Conservation (phyloP, 2,113 vertebrate species). For the Saiga tatarica region DNA sequence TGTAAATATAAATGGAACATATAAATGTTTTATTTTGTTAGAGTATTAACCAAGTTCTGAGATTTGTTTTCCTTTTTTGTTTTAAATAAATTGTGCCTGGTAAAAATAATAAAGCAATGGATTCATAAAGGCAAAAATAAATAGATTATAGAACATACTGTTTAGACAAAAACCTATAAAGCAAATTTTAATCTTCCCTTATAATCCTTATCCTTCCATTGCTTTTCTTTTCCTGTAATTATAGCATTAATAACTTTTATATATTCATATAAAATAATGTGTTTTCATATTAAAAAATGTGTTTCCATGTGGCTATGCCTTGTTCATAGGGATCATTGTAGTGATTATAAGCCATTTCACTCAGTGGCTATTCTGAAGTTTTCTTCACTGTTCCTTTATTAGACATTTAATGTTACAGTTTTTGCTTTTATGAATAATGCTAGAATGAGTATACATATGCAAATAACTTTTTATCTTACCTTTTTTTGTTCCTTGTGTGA, state of each 20-base stretch:
- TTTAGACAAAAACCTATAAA: background rate
- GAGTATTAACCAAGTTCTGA: background rate
- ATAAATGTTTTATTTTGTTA: background rate
- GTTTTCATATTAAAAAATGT: background rate
- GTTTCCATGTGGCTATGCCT: background rate
- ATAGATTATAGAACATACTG: background rate
- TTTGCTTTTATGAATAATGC: conserved; percentile 26
- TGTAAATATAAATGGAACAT: background rate
- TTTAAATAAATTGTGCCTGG: background rate
- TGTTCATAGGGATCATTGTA: background rate
- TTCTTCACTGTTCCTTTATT: background rate
- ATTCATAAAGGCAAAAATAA: background rate
- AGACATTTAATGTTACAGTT: background rate
- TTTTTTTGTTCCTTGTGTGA: background rate
- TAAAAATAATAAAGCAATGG: background rate
- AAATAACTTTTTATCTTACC: background rate
- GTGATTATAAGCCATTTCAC: background rate
- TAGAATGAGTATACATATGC: background rate
- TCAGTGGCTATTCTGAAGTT: background rate
- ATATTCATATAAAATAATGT: conserved; percentile 4
- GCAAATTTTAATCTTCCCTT: background rate
- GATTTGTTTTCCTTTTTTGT: conserved; percentile 31
- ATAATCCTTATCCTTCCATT: background rate
- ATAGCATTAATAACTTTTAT: background rate
- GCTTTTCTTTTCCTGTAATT: conserved; percentile 15